These are phyloP conservation scores for Tetraneura akinire DNA, from an alignment of 1,140 invertebrate genomes.

Conservation along the genomic window DNA sequence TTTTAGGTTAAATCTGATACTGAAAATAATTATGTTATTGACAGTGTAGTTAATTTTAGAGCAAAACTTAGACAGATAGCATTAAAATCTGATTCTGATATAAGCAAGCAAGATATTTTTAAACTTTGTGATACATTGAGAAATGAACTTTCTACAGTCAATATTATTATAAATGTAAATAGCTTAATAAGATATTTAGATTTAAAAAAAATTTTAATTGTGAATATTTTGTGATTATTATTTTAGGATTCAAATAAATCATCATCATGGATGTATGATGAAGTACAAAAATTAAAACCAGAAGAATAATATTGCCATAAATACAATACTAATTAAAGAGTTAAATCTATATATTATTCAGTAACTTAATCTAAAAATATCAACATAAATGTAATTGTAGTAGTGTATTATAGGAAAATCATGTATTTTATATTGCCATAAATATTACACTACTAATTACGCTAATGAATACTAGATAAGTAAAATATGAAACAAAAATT, in stretches of 20 bases:
- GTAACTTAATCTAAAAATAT: too few species aligned
- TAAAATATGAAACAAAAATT: too few species aligned
- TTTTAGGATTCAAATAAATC: constrained; percentile 34
- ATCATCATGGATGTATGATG: constrained; percentile 27
- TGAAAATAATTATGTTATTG: constrained; percentile 59
- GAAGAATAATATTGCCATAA: not conserved
- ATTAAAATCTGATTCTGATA: constrained; percentile 60
- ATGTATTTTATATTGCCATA: too few species aligned
- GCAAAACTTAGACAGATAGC: constrained; percentile 64
- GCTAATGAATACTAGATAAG: too few species aligned
- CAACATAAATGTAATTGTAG: too few species aligned
- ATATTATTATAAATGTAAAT: constrained; percentile 41
- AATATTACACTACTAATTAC: too few species aligned
- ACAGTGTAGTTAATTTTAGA: constrained; percentile 68
- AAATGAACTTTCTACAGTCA: constrained; percentile 61
- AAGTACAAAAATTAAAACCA: not conserved
- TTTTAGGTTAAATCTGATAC: constrained; percentile 17
- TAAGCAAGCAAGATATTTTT: constrained; percentile 64
- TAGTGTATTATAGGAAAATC: too few species aligned
- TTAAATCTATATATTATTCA: too few species aligned
- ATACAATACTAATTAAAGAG: too few species aligned
- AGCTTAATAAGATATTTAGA: not conserved
- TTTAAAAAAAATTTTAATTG: not conserved
- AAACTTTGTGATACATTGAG: constrained; percentile 72
- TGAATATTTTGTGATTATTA: not conserved